Percentiles rank a stretch among this genome's conserved stretches.
Conservation (phyloP, 2,888 invertebrate genomes). For the Cacoxenus indagator region DNA sequence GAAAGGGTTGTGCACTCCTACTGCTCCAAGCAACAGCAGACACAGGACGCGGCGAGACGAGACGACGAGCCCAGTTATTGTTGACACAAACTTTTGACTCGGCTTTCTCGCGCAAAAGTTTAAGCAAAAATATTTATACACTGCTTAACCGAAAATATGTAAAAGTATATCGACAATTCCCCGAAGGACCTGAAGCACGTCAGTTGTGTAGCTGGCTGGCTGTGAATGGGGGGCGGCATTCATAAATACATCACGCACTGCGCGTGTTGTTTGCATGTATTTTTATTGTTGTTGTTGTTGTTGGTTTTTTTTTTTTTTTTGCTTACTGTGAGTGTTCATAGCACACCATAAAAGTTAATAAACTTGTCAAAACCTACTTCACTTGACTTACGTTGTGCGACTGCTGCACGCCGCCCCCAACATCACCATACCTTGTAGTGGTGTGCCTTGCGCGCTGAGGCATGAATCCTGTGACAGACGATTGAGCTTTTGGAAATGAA, state of each 20-base stretch:
- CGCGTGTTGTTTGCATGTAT: slow-evolving; percentile 21
- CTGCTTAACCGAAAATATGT: slow-evolving; percentile 17
- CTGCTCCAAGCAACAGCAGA: slow-evolving; percentile 25
- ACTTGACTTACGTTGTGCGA: background rate
- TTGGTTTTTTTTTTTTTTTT: too few relatives aligned
- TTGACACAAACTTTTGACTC: slow-evolving; percentile 65
- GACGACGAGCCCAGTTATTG: slow-evolving; percentile 31
- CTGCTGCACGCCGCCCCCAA: background rate
- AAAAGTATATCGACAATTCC: background rate
- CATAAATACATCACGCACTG: slow-evolving; percentile 41
- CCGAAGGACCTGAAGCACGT: slow-evolving; percentile 16
- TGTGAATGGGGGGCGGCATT: slow-evolving; percentile 24
- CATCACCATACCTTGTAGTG: background rate
- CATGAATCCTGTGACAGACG: slow-evolving; percentile 36
- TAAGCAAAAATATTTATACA: slow-evolving; percentile 63
- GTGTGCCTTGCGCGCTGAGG: slow-evolving; percentile 6
- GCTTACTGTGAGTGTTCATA: slow-evolving; percentile 34
- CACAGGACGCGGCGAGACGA: too few relatives aligned
- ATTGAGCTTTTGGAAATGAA: slow-evolving; percentile 11
- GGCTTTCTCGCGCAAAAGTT: slow-evolving; percentile 58
- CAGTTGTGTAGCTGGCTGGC: background rate
- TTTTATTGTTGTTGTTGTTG: background rate
- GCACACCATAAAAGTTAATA: slow-evolving; percentile 50
- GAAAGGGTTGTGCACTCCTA: slow-evolving; percentile 58
- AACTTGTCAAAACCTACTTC: slow-evolving; percentile 52